Conservation (phyloP, 2,797 vertebrate genomes). For the Valencia hispanica region DNA sequence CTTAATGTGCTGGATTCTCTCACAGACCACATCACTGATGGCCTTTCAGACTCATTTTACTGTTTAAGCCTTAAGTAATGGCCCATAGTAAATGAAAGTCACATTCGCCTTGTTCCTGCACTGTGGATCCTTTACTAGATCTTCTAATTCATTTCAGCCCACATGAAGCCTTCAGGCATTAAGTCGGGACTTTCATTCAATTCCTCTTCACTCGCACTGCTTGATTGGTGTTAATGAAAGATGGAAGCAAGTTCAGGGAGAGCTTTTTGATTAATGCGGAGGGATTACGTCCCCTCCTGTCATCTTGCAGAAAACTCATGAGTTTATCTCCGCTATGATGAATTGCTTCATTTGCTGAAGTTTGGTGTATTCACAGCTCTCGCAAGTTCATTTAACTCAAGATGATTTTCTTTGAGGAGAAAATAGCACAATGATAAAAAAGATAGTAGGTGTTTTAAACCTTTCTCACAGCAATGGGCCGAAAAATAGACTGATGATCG, state of each 20-base stretch:
- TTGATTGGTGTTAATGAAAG: constrained; percentile 1
- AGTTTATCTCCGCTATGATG: background rate
- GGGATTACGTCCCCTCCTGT: background rate
- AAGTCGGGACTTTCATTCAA: background rate
- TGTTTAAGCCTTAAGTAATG: constrained; percentile 6
- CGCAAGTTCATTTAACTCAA: background rate
- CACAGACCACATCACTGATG: background rate
- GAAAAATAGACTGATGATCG: background rate
- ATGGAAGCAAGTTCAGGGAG: background rate
- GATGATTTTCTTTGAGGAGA: background rate
- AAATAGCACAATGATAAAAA: background rate
- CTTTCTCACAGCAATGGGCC: background rate
- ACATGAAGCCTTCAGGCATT: background rate
- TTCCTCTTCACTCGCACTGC: background rate
- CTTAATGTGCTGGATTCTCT: background rate
- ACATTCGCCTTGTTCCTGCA: background rate
- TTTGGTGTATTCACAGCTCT: background rate
- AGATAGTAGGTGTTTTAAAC: background rate
- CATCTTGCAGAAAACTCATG: background rate
- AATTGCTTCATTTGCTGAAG: background rate
- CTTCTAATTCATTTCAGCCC: background rate
- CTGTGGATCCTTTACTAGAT: background rate
- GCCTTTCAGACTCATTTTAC: background rate
- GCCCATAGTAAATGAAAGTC: background rate
- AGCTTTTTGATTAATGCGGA: background rate